Base-by-base conservation (phyloP, 2,888 invertebrate genomes). In the Entomobrya multifasciata region DNA sequence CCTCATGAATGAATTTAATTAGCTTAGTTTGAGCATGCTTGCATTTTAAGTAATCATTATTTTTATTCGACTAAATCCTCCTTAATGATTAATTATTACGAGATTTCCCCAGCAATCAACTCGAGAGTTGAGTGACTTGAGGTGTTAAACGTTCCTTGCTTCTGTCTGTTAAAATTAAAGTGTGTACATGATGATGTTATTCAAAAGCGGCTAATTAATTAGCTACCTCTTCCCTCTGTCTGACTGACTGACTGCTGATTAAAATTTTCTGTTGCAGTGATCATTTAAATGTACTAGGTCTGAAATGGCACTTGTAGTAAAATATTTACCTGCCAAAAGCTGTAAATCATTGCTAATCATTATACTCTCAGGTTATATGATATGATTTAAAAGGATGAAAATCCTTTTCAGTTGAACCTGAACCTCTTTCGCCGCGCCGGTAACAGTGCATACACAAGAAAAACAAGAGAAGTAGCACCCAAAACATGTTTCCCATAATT, bases 181-280 rank as follows among this genome's bases (percentile, higher is more conserved):
- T 8, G 8, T 8, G 36, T 36, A 36, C 36, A 36, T 36, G 36
- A 36, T n/a, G n/a, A n/a, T n/a, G n/a, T n/a, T 36, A 36, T 36
- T 36, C 36, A 36, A 36, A 36, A 36, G n/a, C 17, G 52, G 52
- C 52, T 47, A 52, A n/a, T 52, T 52, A 52, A 52, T 52, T 52
- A 52, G 52, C 1, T 17, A 52, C 52, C 17, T 52, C 52, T 52
- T 52, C 52, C 15, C 36, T 49, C 17, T 52, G n/a, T n/a, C n/a
- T n/a, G n/a, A n/a, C n/a, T n/a, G n/a, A n/a, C n/a, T n/a, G n/a
- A 17, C 52, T 49, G 49, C 44, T 44, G 44, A 1, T 41, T 17
- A 70, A n/a, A 49, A 55, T 77, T 20, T 49, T 25, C 52, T 77
- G 77, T 77, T 77, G 77, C 77, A 77, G 77, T 77, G 77, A 77